phyloP scores from a whole-genome alignment of 2,113 vertebrate genomes.

The Bubalus kerabau region DNA sequence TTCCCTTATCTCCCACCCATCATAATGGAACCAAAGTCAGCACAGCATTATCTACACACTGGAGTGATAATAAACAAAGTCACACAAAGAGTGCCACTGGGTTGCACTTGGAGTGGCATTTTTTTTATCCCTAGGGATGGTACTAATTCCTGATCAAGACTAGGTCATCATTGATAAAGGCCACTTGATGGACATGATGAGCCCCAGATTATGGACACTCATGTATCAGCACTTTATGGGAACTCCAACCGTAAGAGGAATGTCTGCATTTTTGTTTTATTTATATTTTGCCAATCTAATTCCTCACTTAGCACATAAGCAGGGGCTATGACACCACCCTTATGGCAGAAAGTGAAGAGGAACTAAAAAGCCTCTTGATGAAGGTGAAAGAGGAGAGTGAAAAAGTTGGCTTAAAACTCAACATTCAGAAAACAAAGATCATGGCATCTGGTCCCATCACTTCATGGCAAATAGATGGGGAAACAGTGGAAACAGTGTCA shows the following conservation, averaged over 20 bases:
- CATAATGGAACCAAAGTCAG: background rate
- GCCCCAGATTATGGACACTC: background rate
- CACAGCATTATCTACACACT: background rate
- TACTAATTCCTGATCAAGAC: background rate
- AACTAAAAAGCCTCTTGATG: too few relatives aligned
- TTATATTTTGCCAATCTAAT: background rate
- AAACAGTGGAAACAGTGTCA: too few relatives aligned
- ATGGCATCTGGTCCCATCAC: too few relatives aligned
- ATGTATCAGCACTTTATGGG: background rate
- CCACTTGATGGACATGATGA: background rate
- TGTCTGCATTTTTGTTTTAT: background rate
- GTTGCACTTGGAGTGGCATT: background rate
- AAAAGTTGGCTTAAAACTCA: too few relatives aligned
- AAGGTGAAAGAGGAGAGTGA: too few relatives aligned
- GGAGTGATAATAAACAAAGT: background rate
- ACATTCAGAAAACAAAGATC: too few relatives aligned
- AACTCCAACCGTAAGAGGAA: background rate
- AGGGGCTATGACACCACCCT: background rate
- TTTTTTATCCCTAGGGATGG: background rate
- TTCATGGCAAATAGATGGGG: too few relatives aligned
- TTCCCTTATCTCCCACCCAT: background rate
- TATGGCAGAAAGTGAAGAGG: too few relatives aligned
- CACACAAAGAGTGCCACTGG: background rate
- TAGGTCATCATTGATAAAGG: background rate
- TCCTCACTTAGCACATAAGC: background rate